These are phyloP conservation scores for Drosophila sordidapex DNA, from an alignment of 2,888 invertebrate genomes.

Conservation along the genomic window DNA sequence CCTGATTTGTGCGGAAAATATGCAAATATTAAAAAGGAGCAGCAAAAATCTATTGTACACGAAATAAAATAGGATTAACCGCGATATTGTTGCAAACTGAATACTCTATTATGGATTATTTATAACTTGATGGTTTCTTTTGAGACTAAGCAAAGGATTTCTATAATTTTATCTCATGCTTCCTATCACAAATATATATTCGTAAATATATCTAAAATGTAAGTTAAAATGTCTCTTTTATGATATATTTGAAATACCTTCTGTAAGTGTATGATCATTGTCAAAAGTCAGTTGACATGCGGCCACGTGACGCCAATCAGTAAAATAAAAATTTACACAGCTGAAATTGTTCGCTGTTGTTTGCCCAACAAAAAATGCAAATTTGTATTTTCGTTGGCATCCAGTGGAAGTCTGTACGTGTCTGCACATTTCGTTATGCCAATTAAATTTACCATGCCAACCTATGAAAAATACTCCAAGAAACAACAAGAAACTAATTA, in stretches of 20 bases:
- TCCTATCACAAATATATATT: background rate
- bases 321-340: slow-evolving; percentile 21
- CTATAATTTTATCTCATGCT: background rate
- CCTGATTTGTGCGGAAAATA: slow-evolving; percentile 56
- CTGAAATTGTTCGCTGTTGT: slow-evolving; percentile 17
- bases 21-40: slow-evolving; percentile 57
- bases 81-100: background rate
- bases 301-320: slow-evolving; percentile 34
- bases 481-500: background rate
- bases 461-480: background rate
- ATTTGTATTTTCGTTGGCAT: slow-evolving; percentile 14
- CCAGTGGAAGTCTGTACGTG: slow-evolving; percentile 11
- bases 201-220: background rate
- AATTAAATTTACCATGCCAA: slow-evolving; percentile 7
- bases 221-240: background rate
- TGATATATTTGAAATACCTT: background rate
- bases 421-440: slow-evolving; percentile 19
- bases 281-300: slow-evolving; percentile 30
- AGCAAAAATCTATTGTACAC: slow-evolving; percentile 28
- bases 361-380: slow-evolving; percentile 21
- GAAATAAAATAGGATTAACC: slow-evolving; percentile 9
- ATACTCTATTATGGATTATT: background rate
- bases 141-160: background rate
- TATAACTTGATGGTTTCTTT: background rate
- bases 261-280: slow-evolving; percentile 5